phyloP scores from a whole-genome alignment of 2,113 vertebrate genomes.

The Phyllostomus discolor region DNA sequence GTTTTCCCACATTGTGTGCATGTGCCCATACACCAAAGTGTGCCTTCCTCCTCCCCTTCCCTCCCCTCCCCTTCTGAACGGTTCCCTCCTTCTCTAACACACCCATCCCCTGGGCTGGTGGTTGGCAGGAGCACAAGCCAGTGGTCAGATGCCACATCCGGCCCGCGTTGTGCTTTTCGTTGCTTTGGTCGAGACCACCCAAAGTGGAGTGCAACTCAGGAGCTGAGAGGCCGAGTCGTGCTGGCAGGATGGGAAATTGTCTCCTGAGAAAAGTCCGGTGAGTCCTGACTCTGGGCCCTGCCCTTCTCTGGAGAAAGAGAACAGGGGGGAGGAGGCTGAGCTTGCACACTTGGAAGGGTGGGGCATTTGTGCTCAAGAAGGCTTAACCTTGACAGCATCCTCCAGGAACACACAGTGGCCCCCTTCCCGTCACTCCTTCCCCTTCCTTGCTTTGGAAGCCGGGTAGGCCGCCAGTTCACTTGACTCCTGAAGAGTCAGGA shows the following conservation, averaged over 20 bases:
- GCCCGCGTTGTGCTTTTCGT: rapidly evolving
- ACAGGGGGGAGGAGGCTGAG: background rate
- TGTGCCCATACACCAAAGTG: background rate
- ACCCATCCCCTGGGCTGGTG: background rate
- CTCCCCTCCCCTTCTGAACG: background rate
- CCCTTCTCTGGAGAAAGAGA: background rate
- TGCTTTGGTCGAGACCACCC: background rate
- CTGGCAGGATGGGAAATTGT: conserved; percentile 55
- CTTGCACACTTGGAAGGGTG: background rate
- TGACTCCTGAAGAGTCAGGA: background rate
- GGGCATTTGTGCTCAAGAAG: background rate
- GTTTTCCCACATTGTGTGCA: rapidly evolving
- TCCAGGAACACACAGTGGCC: background rate
- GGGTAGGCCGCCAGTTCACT: background rate
- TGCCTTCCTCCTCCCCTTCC: background rate
- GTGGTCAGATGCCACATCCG: background rate
- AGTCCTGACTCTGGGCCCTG: background rate
- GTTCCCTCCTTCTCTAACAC: background rate
- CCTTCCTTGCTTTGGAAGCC: background rate
- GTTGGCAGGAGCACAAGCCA: background rate
- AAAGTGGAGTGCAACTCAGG: background rate
- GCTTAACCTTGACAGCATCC: background rate
- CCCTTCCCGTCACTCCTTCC: background rate
- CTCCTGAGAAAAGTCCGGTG: conserved; percentile 14
- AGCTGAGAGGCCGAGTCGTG: background rate